Base-by-base conservation (phyloP, 2,888 invertebrate genomes). In the Uloborus plumipes region DNA sequence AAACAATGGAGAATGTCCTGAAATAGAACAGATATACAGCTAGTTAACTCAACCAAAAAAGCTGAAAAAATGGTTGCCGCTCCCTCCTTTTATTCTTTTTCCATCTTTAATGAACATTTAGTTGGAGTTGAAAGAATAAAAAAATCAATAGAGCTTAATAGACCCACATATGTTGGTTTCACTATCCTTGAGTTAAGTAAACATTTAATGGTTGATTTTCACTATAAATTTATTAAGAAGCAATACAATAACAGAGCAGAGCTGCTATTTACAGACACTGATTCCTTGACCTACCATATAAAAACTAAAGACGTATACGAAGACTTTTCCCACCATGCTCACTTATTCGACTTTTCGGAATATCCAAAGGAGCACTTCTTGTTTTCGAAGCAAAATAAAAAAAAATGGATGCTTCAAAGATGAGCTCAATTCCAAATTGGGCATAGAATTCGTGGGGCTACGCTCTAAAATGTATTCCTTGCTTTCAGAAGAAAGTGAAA, bases 1-100 rank as follows among this genome's bases (percentile, higher is more conserved):
- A 88, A 88, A 1, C 89, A 90, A 87, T 89, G 89, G 85, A 89
- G 89, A 86, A 87, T 89, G 16, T 84, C 88, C 50, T 89, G 89
- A 59, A 86, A 87, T 67, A 86, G 87, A n/a, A 26, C 4, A 26
- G 87, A 88, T 85, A 86, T 91, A 1, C 72, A 84, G 47, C 67
- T 88, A 18, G 83, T 85, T 3, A 67, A 62, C 15, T 26, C 26
- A 3, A 26, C 62, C 50, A 66, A 71, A 59, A 85, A 84, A 76
- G 49, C 59, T 15, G 15, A 51, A 18, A 75, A 67, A 53, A 20
- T 59, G 26, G 59, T 66, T n/a, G 64, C 75, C 3, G 15, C 39
- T 20, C 85, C 86, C 49, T 81, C 81, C n/a, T 76, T 85, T 84
- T 39, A 84, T 18, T 11, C 26, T 26, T 77, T 67, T 58, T 85